Percentiles rank a stretch among this genome's conserved stretches.
phyloP scores from a whole-genome alignment of 1,140 invertebrate species.

The Chionoecetes opilio region DNA sequence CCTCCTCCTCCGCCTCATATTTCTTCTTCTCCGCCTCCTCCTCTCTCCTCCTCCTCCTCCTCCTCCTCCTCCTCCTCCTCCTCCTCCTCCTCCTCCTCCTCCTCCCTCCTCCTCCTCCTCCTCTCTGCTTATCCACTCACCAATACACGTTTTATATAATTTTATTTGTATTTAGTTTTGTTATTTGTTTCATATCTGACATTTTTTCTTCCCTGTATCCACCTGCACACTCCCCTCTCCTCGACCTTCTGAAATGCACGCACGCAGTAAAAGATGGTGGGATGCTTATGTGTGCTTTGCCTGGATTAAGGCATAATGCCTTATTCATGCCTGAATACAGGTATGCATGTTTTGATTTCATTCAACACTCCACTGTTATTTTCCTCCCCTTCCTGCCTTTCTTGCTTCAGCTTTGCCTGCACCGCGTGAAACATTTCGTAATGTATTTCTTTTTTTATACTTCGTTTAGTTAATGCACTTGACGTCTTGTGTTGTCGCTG shows the following conservation, averaged over 20 bases:
- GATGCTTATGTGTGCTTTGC: no score
- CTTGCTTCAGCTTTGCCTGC: background rate
- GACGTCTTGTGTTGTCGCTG: background rate
- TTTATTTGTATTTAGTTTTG: slow-evolving; percentile 31
- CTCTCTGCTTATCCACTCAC: background rate
- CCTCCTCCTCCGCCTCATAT: background rate
- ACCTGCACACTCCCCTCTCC: background rate
- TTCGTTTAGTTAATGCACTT: background rate
- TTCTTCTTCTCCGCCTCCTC: background rate
- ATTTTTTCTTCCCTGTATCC: background rate
- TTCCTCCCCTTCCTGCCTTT: background rate
- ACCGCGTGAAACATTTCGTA: background rate
- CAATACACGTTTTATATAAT: background rate
- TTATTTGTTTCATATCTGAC: background rate
- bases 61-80: background rate
- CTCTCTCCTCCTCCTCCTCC: background rate
- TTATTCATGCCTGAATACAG: no score
- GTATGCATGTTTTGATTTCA: no score
- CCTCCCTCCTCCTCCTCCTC: background rate
- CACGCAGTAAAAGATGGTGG: background rate
- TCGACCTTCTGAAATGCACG: background rate
- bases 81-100: background rate
- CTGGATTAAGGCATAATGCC: no score
- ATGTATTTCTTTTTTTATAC: background rate
- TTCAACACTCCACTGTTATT: background rate